Percentiles rank a stretch among this genome's conserved stretches.
phyloP scores from a whole-genome alignment of 2,888 invertebrate genomes.

The Neocrepidodera transversa region DNA sequence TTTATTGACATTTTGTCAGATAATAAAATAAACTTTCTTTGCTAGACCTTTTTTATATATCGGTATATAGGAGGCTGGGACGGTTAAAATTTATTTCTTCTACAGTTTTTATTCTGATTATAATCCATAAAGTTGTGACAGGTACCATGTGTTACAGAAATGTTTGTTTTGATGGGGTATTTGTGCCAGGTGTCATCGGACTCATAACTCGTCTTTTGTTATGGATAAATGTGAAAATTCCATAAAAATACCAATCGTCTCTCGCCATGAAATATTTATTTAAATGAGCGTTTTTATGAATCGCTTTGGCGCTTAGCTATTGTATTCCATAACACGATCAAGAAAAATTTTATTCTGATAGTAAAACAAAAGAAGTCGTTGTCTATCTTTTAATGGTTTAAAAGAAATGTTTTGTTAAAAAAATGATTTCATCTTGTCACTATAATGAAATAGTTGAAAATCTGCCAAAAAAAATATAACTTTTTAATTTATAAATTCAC shows the following conservation, averaged over 20 bases:
- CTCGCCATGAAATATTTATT: not conserved
- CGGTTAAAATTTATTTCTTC: not conserved
- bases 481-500: too few species aligned
- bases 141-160: conserved; percentile 20
- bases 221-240: not conserved
- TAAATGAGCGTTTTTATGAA: not conserved
- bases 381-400: too few species aligned
- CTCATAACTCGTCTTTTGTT: conserved; percentile 1
- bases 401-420: too few species aligned
- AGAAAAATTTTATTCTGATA: too few species aligned
- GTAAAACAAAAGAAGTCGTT: too few species aligned
- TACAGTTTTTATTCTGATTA: conserved; percentile 1
- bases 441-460: too few species aligned
- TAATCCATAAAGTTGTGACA: conserved; percentile 20
- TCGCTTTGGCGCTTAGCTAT: not conserved
- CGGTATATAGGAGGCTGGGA: not conserved
- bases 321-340: too few species aligned
- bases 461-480: too few species aligned
- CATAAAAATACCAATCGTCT: not conserved
- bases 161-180: conserved; percentile 9
- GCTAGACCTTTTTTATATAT: not conserved
- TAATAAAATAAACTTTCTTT: conserved; percentile 10
- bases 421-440: too few species aligned
- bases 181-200: conserved; percentile 9
- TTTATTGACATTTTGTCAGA: conserved; percentile 3